Conservation (phyloP, 2,113 vertebrate genomes). For the Pangasianodon hypophthalmus region DNA sequence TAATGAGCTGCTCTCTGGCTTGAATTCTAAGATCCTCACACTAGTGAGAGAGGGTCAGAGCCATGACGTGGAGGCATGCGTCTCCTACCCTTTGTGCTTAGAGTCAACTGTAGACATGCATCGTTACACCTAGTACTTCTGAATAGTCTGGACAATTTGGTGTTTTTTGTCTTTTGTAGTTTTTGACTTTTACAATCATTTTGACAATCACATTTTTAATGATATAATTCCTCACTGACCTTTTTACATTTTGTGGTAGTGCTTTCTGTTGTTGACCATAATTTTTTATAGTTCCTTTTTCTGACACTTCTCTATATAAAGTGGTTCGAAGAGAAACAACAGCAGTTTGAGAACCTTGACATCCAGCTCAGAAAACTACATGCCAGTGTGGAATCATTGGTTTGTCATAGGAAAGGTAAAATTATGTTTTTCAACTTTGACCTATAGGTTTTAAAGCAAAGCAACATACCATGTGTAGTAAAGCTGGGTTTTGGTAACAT, state of each 20-base stretch:
- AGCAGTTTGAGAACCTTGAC: slow-evolving; percentile 98
- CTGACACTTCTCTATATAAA: slow-evolving; percentile 68
- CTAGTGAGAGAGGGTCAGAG: neutral
- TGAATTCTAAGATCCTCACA: slow-evolving; percentile 73
- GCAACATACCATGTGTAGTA: neutral
- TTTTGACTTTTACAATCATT: neutral
- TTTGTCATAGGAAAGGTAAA: slow-evolving; percentile 94
- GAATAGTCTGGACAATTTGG: neutral
- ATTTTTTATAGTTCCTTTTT: neutral
- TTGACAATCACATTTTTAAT: neutral
- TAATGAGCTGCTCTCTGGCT: slow-evolving; percentile 82
- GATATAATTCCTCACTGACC: neutral
- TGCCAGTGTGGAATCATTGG: slow-evolving; percentile 88
- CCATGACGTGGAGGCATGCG: neutral
- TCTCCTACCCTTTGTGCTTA: slow-evolving; percentile 17
- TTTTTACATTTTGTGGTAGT: neutral
- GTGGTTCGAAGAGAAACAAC: slow-evolving; percentile 99
- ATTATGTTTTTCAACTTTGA: neutral
- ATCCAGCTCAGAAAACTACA: slow-evolving; percentile 95
- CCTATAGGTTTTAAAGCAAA: neutral
- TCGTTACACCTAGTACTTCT: neutral
- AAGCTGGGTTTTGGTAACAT: neutral
- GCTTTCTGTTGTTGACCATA: neutral
- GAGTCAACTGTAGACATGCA: neutral
- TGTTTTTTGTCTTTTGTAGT: neutral